phyloP scores from a whole-genome alignment of 2,888 invertebrate species.

The Pardosa pseudoannulata region DNA sequence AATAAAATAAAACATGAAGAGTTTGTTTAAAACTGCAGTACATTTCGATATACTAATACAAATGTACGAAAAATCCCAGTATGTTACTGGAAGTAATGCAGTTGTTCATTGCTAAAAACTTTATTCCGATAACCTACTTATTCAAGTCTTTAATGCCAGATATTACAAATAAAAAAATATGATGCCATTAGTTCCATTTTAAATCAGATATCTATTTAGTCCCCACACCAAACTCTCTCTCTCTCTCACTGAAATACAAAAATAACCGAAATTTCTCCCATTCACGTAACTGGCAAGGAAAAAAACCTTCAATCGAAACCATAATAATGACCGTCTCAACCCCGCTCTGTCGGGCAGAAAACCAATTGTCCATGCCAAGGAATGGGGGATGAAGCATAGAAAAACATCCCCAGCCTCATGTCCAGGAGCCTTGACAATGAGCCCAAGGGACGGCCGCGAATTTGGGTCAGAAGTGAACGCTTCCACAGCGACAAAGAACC shows the following conservation, averaged over 20 bases:
- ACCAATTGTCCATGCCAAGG: constrained; percentile 2
- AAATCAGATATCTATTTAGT: no score
- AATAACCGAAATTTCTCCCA: background rate
- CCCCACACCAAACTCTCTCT: no score
- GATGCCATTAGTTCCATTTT: no score
- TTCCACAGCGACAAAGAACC: background rate
- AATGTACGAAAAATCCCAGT: no score
- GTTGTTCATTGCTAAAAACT: no score
- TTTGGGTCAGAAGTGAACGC: background rate
- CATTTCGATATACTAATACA: no score
- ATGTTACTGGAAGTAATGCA: no score
- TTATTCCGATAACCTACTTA: no score
- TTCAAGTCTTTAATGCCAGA: no score
- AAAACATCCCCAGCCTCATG: background rate
- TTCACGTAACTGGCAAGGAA: background rate
- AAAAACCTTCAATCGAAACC: background rate
- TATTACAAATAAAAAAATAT: no score
- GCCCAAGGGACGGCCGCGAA: background rate
- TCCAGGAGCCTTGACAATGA: background rate
- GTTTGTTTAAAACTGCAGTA: no score
- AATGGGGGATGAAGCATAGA: background rate
- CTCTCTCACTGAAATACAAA: background rate
- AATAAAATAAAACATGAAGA: no score
- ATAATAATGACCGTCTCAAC: background rate
- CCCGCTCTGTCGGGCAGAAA: constrained; percentile 4